Evolutionary conservation across 2,797 vertebrate genomes (phyloP), one percentile per base, ranked within the genome.

Genomic region (Chiroxiphia lanceolata): DNA sequence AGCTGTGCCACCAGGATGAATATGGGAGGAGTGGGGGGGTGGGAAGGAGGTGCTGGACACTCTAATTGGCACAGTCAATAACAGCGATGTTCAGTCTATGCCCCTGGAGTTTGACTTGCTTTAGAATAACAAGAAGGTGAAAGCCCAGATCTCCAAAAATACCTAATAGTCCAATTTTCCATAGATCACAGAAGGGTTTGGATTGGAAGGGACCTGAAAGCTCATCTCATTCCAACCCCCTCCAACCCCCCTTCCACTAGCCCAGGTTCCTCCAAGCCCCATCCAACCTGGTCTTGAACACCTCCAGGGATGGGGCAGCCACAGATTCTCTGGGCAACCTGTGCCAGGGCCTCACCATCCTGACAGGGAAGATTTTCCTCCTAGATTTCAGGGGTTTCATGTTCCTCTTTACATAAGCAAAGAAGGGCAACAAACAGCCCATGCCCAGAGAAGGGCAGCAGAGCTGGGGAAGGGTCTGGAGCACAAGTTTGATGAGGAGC

Each of bases 11-110:
- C 22, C 40, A 47, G 64, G 48, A 74, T 12, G 8, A 42, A 20
- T 12, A 9, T 6, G 7, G 56, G 64, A 80, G 26, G 42, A 80
- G 31, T 2, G 1, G 26, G 0, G 0, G 2, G 21, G 50, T 40
- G 45, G 29, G 71, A 61, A 76, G 56, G 38, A 69, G 15, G 29
- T 40, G 25, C 23, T 64, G 57, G 59, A 44, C 50, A 11, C 40
- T 40, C 69, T 11, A 18, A 53, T 45, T 26, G n/a, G 50, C 0
- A 2, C 65, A 60, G 17, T 12, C 50, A 36, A 36, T 23, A 61
- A 27, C 11, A 38, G 47, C 1, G 0, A 25, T 2, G 13, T 22
- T 76, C 54, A 33, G 0, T 51, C 54, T 33, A 7, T 11, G 67
- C 21, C 31, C 4, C 21, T 40, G 21, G 27, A 70, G 17, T 54